phyloP scores from a whole-genome alignment of 37 sponge, comb jelly and placozoan genomes.

The Lycopodina hypogea region DNA sequence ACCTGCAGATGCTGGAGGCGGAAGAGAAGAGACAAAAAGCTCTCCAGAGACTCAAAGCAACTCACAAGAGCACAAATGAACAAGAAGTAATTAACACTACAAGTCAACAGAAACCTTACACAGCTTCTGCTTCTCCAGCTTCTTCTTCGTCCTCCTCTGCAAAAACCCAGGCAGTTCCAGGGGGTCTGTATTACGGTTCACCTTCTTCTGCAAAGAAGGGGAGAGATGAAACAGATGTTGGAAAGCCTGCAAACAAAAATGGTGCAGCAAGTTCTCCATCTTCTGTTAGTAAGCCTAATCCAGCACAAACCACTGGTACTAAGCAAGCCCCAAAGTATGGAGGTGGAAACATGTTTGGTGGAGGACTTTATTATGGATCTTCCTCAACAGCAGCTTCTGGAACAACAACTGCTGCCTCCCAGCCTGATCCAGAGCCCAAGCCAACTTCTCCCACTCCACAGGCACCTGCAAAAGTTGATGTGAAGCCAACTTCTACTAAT shows the following conservation, averaged over 20 bases:
- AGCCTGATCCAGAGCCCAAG: slow-evolving; percentile 7
- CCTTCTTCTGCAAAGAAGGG: not conserved
- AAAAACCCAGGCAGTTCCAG: not conserved
- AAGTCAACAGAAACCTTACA: not conserved
- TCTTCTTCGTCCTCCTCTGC: not conserved
- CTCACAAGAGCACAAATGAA: slow-evolving; percentile 34
- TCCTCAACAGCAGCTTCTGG: not conserved
- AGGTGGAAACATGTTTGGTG: not conserved
- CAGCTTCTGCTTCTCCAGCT: not conserved
- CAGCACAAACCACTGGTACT: not conserved
- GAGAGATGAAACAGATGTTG: not conserved
- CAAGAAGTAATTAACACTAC: slow-evolving; percentile 9
- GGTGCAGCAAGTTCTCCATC: not conserved
- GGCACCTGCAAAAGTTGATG: not conserved
- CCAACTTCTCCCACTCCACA: not conserved
- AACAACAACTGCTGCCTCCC: not conserved
- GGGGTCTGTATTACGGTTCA: not conserved
- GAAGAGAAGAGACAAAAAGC: slow-evolving; percentile 50
- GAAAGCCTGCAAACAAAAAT: not conserved
- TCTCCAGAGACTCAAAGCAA: slow-evolving; percentile 36
- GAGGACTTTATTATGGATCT: slow-evolving; percentile 5
- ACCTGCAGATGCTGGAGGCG: slow-evolving; percentile 31
- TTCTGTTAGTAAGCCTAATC: not conserved
- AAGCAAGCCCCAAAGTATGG: not conserved
- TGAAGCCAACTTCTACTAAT: not conserved